Percentiles rank a stretch among this genome's conserved stretches.
Evolutionary conservation across 2,797 vertebrate species (phyloP).

Genomic region (Streptopelia turtur): DNA sequence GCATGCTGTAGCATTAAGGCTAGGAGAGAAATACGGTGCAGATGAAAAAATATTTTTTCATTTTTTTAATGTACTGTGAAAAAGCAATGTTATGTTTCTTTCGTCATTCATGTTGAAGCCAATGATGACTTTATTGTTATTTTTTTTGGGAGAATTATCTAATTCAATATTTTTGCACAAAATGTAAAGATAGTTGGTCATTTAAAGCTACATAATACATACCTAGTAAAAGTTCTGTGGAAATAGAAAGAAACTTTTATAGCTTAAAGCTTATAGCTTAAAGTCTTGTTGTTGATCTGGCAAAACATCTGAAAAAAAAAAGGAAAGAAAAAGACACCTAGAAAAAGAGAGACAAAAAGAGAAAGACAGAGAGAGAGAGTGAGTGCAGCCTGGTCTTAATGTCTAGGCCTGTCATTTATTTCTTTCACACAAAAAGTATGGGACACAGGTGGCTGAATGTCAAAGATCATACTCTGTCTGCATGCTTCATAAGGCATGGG

Average conservation of each 20-base stretch:
- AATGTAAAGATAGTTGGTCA: neutral
- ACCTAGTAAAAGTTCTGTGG: neutral
- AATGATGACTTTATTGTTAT: neutral
- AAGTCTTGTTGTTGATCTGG: constrained; percentile 31
- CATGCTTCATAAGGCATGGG: constrained; percentile 64
- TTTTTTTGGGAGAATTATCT: neutral
- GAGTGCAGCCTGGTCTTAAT: constrained; percentile 53
- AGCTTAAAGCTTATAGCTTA: too few species aligned
- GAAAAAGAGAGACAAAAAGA: neutral
- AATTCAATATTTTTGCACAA: neutral
- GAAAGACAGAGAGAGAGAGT: neutral
- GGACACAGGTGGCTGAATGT: constrained; percentile 77
- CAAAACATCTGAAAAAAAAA: constrained; percentile 53
- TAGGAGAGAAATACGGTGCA: neutral
- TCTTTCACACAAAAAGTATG: constrained; percentile 78
- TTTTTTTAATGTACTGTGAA: neutral
- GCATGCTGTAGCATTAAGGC: neutral
- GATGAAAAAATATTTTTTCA: neutral
- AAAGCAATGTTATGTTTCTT: neutral
- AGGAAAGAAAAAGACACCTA: accelerated
- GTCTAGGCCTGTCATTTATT: constrained; percentile 72
- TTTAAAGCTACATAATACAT: neutral
- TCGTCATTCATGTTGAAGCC: neutral
- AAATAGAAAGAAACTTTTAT: neutral
- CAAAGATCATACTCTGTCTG: constrained; percentile 76